Base-by-base conservation (phyloP, 1,140 invertebrate species). In the Drosophila nikananu region DNA sequence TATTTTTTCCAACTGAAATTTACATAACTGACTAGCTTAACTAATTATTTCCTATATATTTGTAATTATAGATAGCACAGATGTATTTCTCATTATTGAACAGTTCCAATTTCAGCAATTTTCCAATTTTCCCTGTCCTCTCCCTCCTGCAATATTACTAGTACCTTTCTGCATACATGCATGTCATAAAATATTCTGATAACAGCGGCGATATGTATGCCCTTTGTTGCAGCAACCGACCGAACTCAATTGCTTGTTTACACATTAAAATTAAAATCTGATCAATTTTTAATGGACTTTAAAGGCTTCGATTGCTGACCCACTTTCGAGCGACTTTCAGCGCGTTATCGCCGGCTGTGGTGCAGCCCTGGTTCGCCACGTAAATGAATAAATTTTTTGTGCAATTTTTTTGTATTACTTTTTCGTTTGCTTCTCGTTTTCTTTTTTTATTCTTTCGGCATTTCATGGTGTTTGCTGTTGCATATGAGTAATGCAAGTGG, bases 321-420 rank as follows among this genome's bases (percentile, higher is more conserved):
- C 76, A 79, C 23, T 78, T 79, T 72, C 41, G 35, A 48, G 41
- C 58, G 60, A 48, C 75, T 71, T 52, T 77, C 51, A 71, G 35
- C 30, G 42, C 57, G 51, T 52, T 70, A 55, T 78, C 63, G 51
- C 63, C 44, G 30, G 48, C 19, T 52, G 58, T 44, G 19, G 21
- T 64, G 68, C 62, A 90, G 48, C 86, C 84, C 84, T 89, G 86
- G 86, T 65, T 30, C 7, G 63, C 41, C 63, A 55, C 77, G 66
- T 89, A 89, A 89, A 89, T 79, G 78, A 89, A 89, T 89, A 89
- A 81, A 81, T 79, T 84, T 79, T 90, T 84, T 86, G 49, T 81
- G 39, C 74, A 72, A 70, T 81, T 84, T 87, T 87, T 84, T 87
- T 87, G 23, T 61, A 74, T 87, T 84, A 78, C 77, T 84, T 84